A percentile compares a stretch with the other conserved stretches of the same genome.
These are phyloP conservation scores for Pristionchus fissidentatus DNA, from an alignment of 2,888 invertebrate genomes.

Conservation along the genomic window DNA sequence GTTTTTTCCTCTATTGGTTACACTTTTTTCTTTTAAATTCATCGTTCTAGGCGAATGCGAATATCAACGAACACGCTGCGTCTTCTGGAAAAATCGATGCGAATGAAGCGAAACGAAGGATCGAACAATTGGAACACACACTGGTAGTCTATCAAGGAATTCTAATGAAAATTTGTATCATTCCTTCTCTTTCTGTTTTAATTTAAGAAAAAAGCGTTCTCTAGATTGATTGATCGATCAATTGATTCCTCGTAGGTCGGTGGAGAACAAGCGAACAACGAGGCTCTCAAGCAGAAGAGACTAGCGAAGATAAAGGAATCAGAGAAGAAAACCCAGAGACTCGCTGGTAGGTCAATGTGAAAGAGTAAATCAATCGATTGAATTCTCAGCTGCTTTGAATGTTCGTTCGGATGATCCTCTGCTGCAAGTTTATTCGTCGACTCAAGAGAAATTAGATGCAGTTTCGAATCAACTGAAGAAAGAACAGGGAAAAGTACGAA, in stretches of 20 bases:
- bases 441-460: conserved; percentile 85
- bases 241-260: not conserved
- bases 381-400: conserved; percentile 72
- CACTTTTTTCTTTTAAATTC: no score
- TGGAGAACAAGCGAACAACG: conserved; percentile 81
- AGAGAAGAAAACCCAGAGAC: conserved; percentile 79
- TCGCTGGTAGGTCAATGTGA: conserved; percentile 73
- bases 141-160: conserved; percentile 83
- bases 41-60: conserved; percentile 56
- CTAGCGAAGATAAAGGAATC: conserved; percentile 83
- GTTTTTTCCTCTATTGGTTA: no score
- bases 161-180: not conserved
- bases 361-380: not conserved
- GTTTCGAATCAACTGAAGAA: conserved; percentile 83
- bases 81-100: conserved; percentile 59
- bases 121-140: conserved; percentile 83
- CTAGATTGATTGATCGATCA: not conserved
- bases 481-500: conserved; percentile 81
- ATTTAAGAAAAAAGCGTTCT: not conserved
- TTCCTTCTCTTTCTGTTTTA: not conserved
- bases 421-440: conserved; percentile 84
- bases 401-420: conserved; percentile 84
- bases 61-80: conserved; percentile 54
- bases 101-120: conserved; percentile 73
- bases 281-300: conserved; percentile 83